Evolutionary conservation across 2,888 invertebrate genomes (phyloP), one percentile per base, ranked within the genome.

Genomic region (Taenaris catops): DNA sequence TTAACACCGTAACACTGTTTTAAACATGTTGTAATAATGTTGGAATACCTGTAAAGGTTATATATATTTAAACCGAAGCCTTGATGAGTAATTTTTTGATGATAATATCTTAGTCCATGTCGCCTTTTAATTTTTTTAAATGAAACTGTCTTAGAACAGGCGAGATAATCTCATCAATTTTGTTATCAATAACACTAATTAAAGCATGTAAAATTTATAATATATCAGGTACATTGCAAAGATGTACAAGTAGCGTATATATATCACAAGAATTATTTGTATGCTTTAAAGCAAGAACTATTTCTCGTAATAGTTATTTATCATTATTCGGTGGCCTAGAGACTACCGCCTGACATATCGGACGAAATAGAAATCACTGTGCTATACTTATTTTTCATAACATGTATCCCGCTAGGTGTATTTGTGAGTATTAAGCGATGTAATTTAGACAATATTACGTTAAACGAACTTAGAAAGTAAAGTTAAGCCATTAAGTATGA

Each of bases 391-490:
- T 60, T 66, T 70, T 68, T 58, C 56, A 60, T 73, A 68, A 60
- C 63, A 61, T 68, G 66, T 64, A 66, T 70, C 60, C 71, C 61
- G 71, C 78, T 78, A 74, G 72, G 57, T 58, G 55, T 44, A 43
- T 49, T 62, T 61, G 58, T 68, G 65, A 67, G 60, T 54, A 51
- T 48, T 45, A 55, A 62, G 63, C 51, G 65, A 71, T 67, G 70
- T 78, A 71, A 71, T 66, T 69, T 79, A 80, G 79, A 81, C 80
- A 80, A 80, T 80, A 80, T 75, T 78, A 75, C 58, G 58, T 47
- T 72, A 65, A 66, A 59, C 51, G 58, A 63, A 61, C 44, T 50
- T 62, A 63, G 46, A 29, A 19, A 21, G 19, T 41, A 34, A 29
- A 17, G 14, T 25, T 18, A 24, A 25, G 18, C 4, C 18, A 35